Evolutionary conservation across 1,140 invertebrate species (phyloP), one percentile per base, ranked within the genome.

Genomic region (Zaprionus nigranus): DNA sequence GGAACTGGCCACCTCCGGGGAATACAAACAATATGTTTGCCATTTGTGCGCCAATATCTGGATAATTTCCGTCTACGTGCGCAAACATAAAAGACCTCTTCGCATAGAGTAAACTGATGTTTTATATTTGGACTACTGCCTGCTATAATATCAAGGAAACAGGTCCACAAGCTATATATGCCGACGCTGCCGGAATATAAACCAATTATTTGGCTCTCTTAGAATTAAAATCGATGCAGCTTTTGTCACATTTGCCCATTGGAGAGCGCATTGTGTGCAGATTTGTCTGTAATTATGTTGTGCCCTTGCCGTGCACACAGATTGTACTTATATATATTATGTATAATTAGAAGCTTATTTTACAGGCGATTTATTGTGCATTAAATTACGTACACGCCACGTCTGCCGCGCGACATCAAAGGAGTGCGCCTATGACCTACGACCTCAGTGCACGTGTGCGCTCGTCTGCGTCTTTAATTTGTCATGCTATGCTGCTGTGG

Each of bases 11-110:
- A 53, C 51, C 20, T 53, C 51, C 22, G 69, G 67, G 40, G 61
- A 62, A 69, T 71, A 65, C 81, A 83, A 65, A 71, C 59, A 75
- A 80, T 75, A 75, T 86, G 82, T 82, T 86, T 78, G 73, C 46
- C 73, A 64, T 81, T 72, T 66, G 65, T 70, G 26, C 70, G 69
- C 57, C 81, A 76, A 76, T 84, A 70, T 68, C 57, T 57, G 43
- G 60, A 69, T 68, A 73, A 71, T 82, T 74, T 79, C 53, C 63
- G 38, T 62, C 49, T 74, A 83, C 83, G 84, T 86, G 83, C 36
- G 66, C 63, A 83, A 74, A 87, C 64, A 77, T 22, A 24, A 59
- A 28, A 73, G 36, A 43, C 6, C 7, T n/a, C 2, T 17, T 17
- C 1, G 40, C n/a, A 46, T 2, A 46, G 40, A 46, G 40, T 17